Evolutionary conservation across 2,797 vertebrate genomes (phyloP).

Genomic region (Pseudomugil gertrudae): DNA sequence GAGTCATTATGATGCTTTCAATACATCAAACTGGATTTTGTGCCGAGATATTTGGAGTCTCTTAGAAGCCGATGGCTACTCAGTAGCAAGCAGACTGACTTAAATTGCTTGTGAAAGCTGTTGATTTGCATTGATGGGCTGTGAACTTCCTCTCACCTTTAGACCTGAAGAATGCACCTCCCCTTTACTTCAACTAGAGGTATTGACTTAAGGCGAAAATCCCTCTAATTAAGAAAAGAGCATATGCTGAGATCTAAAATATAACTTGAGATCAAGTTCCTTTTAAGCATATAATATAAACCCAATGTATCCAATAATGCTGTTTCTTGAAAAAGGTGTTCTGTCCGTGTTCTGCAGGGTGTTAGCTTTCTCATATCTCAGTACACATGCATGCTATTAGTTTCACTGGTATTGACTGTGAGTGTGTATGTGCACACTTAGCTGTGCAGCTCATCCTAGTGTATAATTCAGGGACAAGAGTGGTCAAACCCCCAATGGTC

Average conservation of each 20-base stretch:
- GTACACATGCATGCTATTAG: slow-evolving; percentile 22
- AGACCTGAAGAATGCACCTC: slow-evolving; percentile 37
- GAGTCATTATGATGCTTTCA: slow-evolving; percentile 32
- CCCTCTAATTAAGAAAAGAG: slow-evolving; percentile 45
- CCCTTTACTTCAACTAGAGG: slow-evolving; percentile 39
- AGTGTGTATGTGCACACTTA: slow-evolving; percentile 8
- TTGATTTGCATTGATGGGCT: slow-evolving; percentile 58
- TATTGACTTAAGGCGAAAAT: slow-evolving; percentile 61
- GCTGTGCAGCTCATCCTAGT: slow-evolving; percentile 32
- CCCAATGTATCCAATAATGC: slow-evolving; percentile 18
- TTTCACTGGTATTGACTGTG: slow-evolving; percentile 27
- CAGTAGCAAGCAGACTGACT: slow-evolving; percentile 27
- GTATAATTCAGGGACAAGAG: slow-evolving; percentile 49
- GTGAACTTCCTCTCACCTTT: slow-evolving; percentile 61
- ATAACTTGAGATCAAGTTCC: slow-evolving; percentile 24
- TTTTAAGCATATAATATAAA: slow-evolving; percentile 13
- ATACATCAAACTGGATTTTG: slow-evolving; percentile 23
- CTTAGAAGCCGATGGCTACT: slow-evolving; percentile 48
- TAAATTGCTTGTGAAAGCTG: slow-evolving; percentile 64
- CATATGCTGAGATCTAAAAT: slow-evolving; percentile 44
- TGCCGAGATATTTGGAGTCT: slow-evolving; percentile 37
- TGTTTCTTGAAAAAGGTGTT: not conserved
- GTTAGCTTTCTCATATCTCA: slow-evolving; percentile 8
- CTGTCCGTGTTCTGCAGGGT: slow-evolving; percentile 15
- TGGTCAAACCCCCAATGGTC: slow-evolving; percentile 55